These are phyloP conservation scores for Stictonetta naevosa DNA, from an alignment of 2,113 vertebrate genomes.

Conservation along the genomic window DNA sequence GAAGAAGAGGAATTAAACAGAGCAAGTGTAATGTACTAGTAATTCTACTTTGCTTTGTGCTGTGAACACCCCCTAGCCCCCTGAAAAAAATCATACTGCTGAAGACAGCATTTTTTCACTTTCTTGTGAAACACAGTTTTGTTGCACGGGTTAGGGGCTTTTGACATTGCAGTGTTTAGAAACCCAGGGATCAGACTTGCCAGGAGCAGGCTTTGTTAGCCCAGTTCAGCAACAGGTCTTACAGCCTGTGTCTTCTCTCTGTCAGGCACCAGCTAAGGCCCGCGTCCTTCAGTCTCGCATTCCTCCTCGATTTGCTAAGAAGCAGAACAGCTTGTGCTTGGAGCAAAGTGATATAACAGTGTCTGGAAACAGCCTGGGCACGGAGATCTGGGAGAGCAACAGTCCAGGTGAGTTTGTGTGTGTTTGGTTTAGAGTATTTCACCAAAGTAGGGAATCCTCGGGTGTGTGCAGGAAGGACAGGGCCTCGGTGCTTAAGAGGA, in stretches of 20 bases:
- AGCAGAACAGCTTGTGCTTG: conserved; percentile 87
- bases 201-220: background rate
- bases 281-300: conserved; percentile 91
- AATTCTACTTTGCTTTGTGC: background rate
- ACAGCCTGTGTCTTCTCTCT: background rate
- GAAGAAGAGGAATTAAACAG: background rate
- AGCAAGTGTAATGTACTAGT: background rate
- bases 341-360: conserved; percentile 87
- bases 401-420: conserved; percentile 82
- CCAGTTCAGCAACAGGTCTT: background rate
- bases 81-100: background rate
- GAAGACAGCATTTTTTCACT: background rate
- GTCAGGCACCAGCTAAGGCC: conserved; percentile 86
- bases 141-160: background rate
- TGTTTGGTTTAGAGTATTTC: background rate
- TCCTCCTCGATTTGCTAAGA: conserved; percentile 97
- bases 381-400: conserved; percentile 97
- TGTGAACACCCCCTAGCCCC: background rate
- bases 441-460: background rate
- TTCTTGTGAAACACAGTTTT: background rate
- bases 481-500: fast-evolving
- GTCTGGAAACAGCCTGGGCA: conserved; percentile 90
- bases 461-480: background rate
- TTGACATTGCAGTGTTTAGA: background rate
- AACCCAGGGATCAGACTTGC: background rate